Evolutionary conservation across 2,888 invertebrate species (phyloP).

Genomic region (Alentia gelatinosa): DNA sequence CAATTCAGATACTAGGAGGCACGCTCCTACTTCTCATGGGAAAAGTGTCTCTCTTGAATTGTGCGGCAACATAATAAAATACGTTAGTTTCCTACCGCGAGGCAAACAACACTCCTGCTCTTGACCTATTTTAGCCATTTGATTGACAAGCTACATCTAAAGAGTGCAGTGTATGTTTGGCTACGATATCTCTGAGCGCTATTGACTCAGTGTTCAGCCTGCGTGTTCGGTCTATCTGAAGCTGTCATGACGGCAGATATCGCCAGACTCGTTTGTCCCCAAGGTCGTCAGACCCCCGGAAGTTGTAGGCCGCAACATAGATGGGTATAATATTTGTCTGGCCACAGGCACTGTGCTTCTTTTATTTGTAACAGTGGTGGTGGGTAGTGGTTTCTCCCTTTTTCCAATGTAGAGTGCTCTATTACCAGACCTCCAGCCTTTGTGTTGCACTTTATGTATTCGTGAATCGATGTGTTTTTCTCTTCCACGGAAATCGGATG

Average conservation of each 20-base stretch:
- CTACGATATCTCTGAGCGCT: neutral
- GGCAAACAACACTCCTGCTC: neutral
- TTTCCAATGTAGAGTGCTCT: no score
- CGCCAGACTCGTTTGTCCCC: neutral
- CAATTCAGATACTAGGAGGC: no score
- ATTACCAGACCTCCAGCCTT: no score
- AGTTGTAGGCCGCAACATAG: neutral
- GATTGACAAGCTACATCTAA: constrained; percentile 25
- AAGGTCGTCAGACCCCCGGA: neutral
- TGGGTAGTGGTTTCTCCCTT: no score
- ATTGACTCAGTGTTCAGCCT: constrained; percentile 4
- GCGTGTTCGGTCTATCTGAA: neutral
- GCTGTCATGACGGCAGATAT: neutral
- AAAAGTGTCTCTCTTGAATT: no score
- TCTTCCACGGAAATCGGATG: no score
- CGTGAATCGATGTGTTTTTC: no score
- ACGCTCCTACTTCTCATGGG: no score
- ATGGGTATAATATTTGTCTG: constrained; percentile 17
- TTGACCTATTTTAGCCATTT: constrained; percentile 10
- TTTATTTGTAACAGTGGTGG: no score
- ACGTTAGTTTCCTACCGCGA: neutral
- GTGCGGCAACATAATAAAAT: no score
- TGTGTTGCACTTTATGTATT: no score
- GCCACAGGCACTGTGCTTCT: neutral
- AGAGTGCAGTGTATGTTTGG: constrained; percentile 25